Conservation (phyloP, 1,140 invertebrate species). For the Phthorimaea operculella region DNA sequence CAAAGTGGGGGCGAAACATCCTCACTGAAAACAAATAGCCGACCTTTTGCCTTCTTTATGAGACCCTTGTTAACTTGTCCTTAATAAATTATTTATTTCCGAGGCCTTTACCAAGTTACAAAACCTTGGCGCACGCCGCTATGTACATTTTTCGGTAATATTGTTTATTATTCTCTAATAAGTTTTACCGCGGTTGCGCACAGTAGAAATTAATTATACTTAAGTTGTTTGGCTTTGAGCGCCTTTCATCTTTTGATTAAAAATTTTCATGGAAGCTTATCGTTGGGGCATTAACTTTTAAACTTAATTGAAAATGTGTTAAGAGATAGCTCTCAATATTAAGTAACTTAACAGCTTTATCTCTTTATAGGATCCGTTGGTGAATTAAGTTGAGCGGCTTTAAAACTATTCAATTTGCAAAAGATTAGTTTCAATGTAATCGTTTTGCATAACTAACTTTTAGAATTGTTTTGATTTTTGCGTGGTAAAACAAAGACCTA, state of each 20-base stretch:
- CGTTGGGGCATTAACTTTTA: background rate
- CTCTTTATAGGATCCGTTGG: background rate
- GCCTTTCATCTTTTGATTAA: background rate
- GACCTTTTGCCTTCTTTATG: conserved; percentile 65
- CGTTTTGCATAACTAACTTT: conserved; percentile 7
- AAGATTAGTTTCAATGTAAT: too few species aligned
- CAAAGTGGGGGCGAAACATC: conserved; percentile 45
- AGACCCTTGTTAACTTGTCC: conserved; percentile 65
- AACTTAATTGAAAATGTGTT: too few species aligned
- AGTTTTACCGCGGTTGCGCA: conserved; percentile 26
- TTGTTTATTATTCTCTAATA: conserved; percentile 45
- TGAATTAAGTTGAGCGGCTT: background rate
- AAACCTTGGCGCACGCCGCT: conserved; percentile 21
- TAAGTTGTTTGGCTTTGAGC: background rate
- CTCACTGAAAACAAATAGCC: conserved; percentile 60
- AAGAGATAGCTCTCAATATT: too few species aligned
- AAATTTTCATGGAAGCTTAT: background rate
- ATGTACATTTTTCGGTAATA: conserved; percentile 38
- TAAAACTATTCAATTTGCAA: background rate
- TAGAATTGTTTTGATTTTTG: too few species aligned
- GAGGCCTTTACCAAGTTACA: conserved; percentile 5
- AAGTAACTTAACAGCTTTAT: too few species aligned
- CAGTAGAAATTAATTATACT: conserved; percentile 11
- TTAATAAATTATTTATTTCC: conserved; percentile 66
- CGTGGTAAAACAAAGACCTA: too few species aligned